A percentile compares a stretch with the other conserved stretches of the same genome.
phyloP scores from a whole-genome alignment of 2,888 invertebrate genomes.

The Parnassius smintheus region DNA sequence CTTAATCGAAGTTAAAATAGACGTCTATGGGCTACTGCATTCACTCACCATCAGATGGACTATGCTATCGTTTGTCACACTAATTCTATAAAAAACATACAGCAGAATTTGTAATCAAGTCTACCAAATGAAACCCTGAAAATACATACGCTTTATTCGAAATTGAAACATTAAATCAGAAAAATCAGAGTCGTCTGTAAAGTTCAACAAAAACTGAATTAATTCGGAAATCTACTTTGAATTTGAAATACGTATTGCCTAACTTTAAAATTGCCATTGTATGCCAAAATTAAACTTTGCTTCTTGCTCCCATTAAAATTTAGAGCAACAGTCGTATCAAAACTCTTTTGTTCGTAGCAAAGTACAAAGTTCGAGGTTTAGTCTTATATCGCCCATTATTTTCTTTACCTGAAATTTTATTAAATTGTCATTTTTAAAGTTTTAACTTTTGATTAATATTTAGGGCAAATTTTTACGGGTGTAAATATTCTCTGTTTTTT shows the following conservation, averaged over 20 bases:
- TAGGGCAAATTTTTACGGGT: too few relatives aligned
- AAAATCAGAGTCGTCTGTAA: conserved; percentile 54
- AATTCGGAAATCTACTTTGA: conserved; percentile 66
- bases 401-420: neutral
- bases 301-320: conserved; percentile 44
- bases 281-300: conserved; percentile 61
- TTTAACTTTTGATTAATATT: too few relatives aligned
- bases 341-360: conserved; percentile 34
- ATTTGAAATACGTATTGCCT: conserved; percentile 59
- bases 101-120: neutral
- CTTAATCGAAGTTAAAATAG: too few relatives aligned
- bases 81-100: neutral
- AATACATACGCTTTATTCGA: conserved; percentile 39
- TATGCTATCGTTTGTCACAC: too few relatives aligned
- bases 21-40: too few relatives aligned
- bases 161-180: conserved; percentile 48
- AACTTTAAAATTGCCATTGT: conserved; percentile 69
- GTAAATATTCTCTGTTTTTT: too few relatives aligned
- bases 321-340: conserved; percentile 40
- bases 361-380: neutral
- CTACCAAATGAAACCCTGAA: conserved; percentile 23
- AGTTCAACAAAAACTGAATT: conserved; percentile 67
- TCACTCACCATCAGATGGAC: too few relatives aligned
- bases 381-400: neutral
- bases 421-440: too few relatives aligned